Conservation (phyloP, 2,113 vertebrate species). For the Vidua chalybeata region DNA sequence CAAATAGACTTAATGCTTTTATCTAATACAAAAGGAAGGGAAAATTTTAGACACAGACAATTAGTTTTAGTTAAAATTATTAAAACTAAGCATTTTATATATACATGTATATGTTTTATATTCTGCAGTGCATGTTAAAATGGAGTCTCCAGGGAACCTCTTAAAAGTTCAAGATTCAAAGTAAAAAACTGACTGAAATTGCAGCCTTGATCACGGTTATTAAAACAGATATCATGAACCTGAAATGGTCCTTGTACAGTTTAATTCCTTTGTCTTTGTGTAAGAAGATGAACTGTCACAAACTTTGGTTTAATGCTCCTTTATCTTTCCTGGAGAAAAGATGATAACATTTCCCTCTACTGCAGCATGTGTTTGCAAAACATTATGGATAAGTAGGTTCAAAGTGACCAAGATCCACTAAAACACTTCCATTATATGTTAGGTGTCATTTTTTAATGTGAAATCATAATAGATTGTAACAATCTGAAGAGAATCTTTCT, state of each 20-base stretch:
- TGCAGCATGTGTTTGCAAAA: background rate
- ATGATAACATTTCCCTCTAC: background rate
- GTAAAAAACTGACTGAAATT: background rate
- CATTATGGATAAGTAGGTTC: background rate
- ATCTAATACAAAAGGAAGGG: background rate
- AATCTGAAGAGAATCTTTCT: background rate
- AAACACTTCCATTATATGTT: background rate
- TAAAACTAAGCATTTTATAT: background rate
- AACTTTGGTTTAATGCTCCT: background rate
- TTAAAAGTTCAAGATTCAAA: background rate
- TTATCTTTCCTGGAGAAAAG: background rate
- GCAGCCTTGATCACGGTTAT: background rate
- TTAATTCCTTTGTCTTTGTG: background rate
- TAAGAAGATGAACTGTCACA: background rate
- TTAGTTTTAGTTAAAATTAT: background rate
- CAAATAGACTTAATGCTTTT: background rate
- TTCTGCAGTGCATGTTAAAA: background rate
- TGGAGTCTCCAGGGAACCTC: background rate
- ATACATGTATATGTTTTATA: background rate
- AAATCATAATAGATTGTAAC: background rate
- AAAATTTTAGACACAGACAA: background rate
- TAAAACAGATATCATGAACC: background rate
- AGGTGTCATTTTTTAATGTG: background rate
- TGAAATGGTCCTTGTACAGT: background rate
- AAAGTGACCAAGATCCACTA: background rate